These are phyloP conservation scores for Hemitrygon akajei DNA, from an alignment of 2,797 vertebrate genomes.

Conservation along the genomic window DNA sequence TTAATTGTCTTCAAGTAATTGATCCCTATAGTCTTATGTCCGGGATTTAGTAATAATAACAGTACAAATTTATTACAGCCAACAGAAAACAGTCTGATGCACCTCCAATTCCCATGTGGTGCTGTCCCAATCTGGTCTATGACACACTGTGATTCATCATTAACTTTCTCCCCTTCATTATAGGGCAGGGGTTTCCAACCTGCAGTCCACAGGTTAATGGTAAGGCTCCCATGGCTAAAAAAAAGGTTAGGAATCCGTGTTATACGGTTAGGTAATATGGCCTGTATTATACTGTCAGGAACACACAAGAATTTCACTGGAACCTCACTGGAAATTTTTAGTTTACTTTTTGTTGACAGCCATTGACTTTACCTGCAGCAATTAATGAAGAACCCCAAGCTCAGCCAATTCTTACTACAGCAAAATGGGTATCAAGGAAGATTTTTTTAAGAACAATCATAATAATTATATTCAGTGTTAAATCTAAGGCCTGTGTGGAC, in stretches of 20 bases:
- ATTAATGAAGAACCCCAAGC: not conserved
- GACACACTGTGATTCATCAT: too few relatives aligned
- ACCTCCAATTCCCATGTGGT: not conserved
- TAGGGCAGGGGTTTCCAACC: not conserved
- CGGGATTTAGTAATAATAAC: not conserved
- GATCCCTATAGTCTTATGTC: not conserved
- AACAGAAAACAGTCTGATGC: not conserved
- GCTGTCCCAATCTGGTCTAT: not conserved
- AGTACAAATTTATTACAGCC: not conserved
- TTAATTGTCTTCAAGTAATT: not conserved
- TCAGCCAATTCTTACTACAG: not conserved
- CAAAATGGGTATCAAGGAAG: not conserved
- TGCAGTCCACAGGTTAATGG: too few relatives aligned
- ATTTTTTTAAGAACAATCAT: not conserved
- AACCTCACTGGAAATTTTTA: not conserved
- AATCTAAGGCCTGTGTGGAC: too few relatives aligned
- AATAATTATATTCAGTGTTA: not conserved
- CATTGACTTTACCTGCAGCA: too few relatives aligned
- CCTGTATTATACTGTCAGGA: not conserved
- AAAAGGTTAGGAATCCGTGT: too few relatives aligned
- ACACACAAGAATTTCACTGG: not conserved
- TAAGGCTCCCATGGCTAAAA: too few relatives aligned
- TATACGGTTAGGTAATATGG: not conserved
- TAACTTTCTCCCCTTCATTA: not conserved
- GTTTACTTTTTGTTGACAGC: not conserved